A percentile compares a stretch with the other conserved stretches of the same genome.
Conservation (phyloP, 37 sponge, comb jelly and placozoan genomes). For the Mnemiopsis leidyi region DNA sequence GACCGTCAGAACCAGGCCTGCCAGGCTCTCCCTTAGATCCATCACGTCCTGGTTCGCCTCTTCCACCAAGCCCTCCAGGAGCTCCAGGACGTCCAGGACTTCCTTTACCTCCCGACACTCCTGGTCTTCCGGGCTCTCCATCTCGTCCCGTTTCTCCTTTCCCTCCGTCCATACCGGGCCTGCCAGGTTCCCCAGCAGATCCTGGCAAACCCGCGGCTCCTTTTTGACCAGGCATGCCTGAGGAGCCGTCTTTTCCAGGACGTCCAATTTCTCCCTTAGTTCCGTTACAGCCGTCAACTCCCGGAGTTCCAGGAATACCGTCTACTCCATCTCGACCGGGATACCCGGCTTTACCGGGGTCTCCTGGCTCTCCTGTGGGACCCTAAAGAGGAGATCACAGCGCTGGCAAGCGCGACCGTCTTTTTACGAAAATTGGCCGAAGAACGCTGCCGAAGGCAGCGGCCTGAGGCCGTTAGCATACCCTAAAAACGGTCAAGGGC, state of each 20-base stretch:
- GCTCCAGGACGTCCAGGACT: neutral
- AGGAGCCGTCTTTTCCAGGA: neutral
- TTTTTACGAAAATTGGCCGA: no score
- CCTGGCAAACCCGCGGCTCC: neutral
- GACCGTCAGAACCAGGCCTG: neutral
- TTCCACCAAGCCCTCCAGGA: neutral
- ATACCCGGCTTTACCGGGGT: neutral
- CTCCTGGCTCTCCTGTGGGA: constrained; percentile 68
- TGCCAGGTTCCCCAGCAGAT: constrained; percentile 8
- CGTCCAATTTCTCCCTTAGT: neutral
- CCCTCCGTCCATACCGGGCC: constrained; percentile 20
- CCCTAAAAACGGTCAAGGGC: no score
- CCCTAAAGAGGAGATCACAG: constrained; percentile 28
- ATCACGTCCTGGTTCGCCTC: neutral
- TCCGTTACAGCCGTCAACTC: constrained; percentile 52
- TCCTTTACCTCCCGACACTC: neutral
- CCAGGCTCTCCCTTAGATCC: constrained; percentile 27
- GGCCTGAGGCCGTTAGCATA: no score
- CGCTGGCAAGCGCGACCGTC: no score
- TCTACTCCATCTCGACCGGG: constrained; percentile 31
- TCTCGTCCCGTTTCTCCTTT: constrained; percentile 13
- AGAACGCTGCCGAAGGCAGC: no score
- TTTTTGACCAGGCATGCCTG: neutral
- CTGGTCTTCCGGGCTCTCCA: neutral
- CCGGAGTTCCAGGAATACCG: constrained; percentile 71